phyloP scores from a whole-genome alignment of 1,140 invertebrate species.

The Bradysia coprophila region DNA sequence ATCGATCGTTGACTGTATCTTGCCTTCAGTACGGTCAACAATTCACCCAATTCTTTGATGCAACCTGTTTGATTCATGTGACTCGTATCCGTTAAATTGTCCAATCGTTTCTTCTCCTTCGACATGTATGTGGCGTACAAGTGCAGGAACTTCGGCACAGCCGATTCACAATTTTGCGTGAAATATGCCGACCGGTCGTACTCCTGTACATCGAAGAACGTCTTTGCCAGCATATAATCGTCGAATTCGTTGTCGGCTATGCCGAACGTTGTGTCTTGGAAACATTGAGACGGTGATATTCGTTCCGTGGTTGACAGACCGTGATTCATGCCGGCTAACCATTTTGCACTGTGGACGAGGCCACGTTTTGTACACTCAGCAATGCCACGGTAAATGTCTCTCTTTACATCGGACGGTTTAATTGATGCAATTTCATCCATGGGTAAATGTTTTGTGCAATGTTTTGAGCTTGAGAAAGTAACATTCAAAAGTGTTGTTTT shows the following conservation, averaged over 20 bases:
- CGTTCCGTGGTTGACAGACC: slow-evolving; percentile 47
- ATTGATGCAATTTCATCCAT: no score
- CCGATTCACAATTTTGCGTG: slow-evolving; percentile 42
- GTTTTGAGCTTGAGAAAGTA: no score
- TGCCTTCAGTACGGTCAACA: slow-evolving; percentile 32
- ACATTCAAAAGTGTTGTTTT: no score
- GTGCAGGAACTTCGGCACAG: slow-evolving; percentile 58
- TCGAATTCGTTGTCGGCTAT: slow-evolving; percentile 39
- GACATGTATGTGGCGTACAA: slow-evolving; percentile 76
- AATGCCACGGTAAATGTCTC: neutral
- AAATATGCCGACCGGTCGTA: slow-evolving; percentile 82
- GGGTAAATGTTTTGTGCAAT: no score
- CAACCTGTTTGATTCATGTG: slow-evolving; percentile 42
- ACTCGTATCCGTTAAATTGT: slow-evolving; percentile 62
- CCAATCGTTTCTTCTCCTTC: slow-evolving; percentile 70
- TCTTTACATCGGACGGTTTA: neutral
- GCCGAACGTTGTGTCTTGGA: slow-evolving; percentile 13
- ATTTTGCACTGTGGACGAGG: slow-evolving; percentile 38
- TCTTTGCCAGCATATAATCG: slow-evolving; percentile 62
- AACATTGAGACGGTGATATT: slow-evolving; percentile 22
- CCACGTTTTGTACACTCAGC: slow-evolving; percentile 19
- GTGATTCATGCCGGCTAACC: slow-evolving; percentile 68
- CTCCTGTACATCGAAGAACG: slow-evolving; percentile 82
- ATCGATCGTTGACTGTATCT: slow-evolving; percentile 41
- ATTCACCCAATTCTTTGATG: slow-evolving; percentile 31